Percentiles rank a stretch among this genome's conserved stretches.
Conservation (phyloP, 1,140 invertebrate species). For the Fopius arisanus region DNA sequence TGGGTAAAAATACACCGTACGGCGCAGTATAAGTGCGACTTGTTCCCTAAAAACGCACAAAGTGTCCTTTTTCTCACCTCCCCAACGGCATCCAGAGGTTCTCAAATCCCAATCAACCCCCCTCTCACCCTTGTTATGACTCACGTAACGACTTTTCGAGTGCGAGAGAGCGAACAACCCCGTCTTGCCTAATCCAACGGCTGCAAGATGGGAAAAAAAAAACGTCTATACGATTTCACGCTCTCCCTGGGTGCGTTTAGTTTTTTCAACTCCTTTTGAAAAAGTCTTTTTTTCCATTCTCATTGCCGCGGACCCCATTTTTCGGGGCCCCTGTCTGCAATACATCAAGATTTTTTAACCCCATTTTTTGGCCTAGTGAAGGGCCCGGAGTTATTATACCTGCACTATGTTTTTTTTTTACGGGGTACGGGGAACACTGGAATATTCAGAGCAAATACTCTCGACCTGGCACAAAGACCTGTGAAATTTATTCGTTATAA, state of each 20-base stretch:
- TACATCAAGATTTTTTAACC: constrained; percentile 35
- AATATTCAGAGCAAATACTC: background rate
- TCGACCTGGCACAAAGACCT: background rate
- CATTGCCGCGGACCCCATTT: constrained; percentile 12
- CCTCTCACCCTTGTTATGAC: constrained; percentile 3
- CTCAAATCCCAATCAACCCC: constrained; percentile 5
- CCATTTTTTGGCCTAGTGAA: constrained; percentile 8
- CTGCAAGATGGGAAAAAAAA: constrained; percentile 9
- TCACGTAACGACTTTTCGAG: constrained; percentile 38
- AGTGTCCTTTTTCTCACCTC: background rate
- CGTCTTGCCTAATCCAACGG: constrained; percentile 38
- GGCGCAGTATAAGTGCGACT: background rate
- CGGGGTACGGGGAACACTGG: background rate
- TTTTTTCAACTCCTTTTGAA: constrained; percentile 24
- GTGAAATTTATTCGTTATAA: too few relatives aligned
- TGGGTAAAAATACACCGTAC: background rate
- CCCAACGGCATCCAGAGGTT: background rate
- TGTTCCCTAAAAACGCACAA: background rate
- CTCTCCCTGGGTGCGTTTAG: constrained; percentile 18
- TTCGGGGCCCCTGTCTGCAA: constrained; percentile 7
- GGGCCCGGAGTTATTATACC: constrained; percentile 5
- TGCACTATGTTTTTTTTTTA: constrained; percentile 13
- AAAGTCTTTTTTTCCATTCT: constrained; percentile 10
- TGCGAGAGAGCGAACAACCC: constrained; percentile 27
- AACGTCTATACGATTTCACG: constrained; percentile 31